These are phyloP conservation scores for Synanthedon andrenaeformis DNA, from an alignment of 2,888 invertebrate species.

Conservation along the genomic window DNA sequence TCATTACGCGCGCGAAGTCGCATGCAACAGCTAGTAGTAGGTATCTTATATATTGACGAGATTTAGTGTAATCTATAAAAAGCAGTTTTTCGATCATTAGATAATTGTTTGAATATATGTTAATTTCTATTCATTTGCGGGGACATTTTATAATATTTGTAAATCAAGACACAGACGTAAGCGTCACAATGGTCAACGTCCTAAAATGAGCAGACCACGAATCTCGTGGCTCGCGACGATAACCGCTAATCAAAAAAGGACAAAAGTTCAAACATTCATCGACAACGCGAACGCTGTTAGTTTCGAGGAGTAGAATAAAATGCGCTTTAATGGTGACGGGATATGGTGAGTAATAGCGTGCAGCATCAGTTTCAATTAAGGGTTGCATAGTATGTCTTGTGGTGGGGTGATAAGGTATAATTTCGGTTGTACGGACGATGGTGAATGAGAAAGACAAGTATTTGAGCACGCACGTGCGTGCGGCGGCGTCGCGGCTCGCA, in stretches of 20 bases:
- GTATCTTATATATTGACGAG: no score
- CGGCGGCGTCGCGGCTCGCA: conserved; percentile 20
- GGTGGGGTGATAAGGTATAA: conserved; percentile 28
- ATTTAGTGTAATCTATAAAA: no score
- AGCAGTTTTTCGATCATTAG: no score
- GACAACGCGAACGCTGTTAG: conserved; percentile 45
- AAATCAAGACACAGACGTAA: no score
- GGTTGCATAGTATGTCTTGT: conserved; percentile 31
- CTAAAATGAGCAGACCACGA: conserved; percentile 15
- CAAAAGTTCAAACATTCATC: conserved; percentile 63
- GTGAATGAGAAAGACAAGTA: conserved; percentile 38
- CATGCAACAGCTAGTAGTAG: no score
- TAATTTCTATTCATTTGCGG: no score
- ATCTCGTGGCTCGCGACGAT: conserved; percentile 39
- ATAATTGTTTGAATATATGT: no score
- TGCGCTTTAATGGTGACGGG: conserved; percentile 46
- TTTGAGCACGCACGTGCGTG: conserved; percentile 60
- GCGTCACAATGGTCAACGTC: background rate
- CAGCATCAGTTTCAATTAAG: conserved; percentile 21
- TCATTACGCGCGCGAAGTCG: no score
- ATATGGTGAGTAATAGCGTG: conserved; percentile 51
- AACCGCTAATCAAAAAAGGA: conserved; percentile 61
- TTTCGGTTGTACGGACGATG: conserved; percentile 24
- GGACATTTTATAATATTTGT: no score
- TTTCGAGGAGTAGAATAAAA: conserved; percentile 39